A percentile compares a stretch with the other conserved stretches of the same genome.
Evolutionary conservation across 2,113 vertebrate species (phyloP).

Genomic region (Megaceryle torquata): DNA sequence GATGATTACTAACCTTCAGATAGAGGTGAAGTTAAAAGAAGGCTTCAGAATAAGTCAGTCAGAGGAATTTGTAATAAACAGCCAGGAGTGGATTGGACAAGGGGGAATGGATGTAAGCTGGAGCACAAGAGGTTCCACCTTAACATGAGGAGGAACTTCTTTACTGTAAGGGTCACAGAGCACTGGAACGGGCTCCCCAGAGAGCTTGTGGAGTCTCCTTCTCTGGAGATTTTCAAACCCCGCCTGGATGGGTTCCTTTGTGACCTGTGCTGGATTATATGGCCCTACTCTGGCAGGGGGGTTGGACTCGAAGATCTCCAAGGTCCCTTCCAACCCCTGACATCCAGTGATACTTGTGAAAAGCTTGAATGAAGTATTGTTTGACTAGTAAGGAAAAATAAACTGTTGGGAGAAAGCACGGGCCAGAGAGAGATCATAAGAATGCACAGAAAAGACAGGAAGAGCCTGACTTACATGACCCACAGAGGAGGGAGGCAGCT

Average conservation of each 20-base stretch:
- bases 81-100: not conserved
- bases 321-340: too few species aligned
- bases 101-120: too few species aligned
- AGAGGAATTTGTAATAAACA: not conserved
- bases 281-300: too few species aligned
- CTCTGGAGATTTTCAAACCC: too few species aligned
- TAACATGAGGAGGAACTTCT: too few species aligned
- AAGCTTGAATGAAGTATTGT: not conserved
- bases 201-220: too few species aligned
- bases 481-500: not conserved
- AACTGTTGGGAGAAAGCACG: not conserved
- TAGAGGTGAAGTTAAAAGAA: not conserved
- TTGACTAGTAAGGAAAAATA: not conserved
- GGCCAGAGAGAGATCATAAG: not conserved
- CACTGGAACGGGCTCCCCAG: too few species aligned
- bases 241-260: too few species aligned
- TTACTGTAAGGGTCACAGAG: too few species aligned
- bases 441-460: not conserved
- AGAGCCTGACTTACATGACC: not conserved
- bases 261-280: too few species aligned
- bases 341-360: not conserved
- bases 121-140: too few species aligned
- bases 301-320: too few species aligned
- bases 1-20: not conserved
- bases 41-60: not conserved